Evolutionary conservation across 2,888 invertebrate genomes (phyloP).

Genomic region (Xestia ashworthii): DNA sequence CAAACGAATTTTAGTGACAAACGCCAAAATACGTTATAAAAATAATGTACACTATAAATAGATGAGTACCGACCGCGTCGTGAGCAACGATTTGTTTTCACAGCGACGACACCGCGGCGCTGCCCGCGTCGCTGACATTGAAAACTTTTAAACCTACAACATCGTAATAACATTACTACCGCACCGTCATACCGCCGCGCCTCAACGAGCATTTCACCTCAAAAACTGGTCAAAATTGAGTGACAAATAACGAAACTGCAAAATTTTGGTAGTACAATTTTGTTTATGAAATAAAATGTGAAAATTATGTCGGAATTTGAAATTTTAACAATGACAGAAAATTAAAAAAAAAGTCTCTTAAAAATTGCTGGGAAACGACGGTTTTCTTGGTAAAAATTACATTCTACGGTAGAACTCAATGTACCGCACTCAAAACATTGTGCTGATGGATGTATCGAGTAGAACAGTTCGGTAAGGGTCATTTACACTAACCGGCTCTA

Average conservation of each 20-base stretch:
- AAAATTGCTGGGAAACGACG: too few relatives aligned
- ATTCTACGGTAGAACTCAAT: too few relatives aligned
- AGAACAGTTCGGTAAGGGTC: too few relatives aligned
- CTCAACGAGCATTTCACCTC: not conserved
- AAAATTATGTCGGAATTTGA: too few relatives aligned
- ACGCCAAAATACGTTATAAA: constrained; percentile 16
- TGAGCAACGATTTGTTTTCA: constrained; percentile 30
- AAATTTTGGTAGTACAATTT: too few relatives aligned
- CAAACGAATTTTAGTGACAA: constrained; percentile 22
- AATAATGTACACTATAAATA: constrained; percentile 45
- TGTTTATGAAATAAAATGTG: too few relatives aligned
- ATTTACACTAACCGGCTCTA: too few relatives aligned
- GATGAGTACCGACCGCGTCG: constrained; percentile 23
- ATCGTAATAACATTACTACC: constrained; percentile 32
- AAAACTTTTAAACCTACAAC: constrained; percentile 15
- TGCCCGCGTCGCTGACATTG: constrained; percentile 1
- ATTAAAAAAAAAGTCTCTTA: too few relatives aligned
- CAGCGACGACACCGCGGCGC: not conserved
- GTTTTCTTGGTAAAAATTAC: too few relatives aligned
- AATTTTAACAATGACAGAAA: too few relatives aligned
- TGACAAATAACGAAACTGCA: not conserved
- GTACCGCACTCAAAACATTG: too few relatives aligned
- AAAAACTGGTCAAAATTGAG: not conserved
- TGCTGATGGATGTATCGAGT: too few relatives aligned
- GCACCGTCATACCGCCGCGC: not conserved